A percentile compares a stretch with the other conserved stretches of the same genome.
Evolutionary conservation across 2,888 invertebrate genomes (phyloP).

Genomic region (Magallana nippona): DNA sequence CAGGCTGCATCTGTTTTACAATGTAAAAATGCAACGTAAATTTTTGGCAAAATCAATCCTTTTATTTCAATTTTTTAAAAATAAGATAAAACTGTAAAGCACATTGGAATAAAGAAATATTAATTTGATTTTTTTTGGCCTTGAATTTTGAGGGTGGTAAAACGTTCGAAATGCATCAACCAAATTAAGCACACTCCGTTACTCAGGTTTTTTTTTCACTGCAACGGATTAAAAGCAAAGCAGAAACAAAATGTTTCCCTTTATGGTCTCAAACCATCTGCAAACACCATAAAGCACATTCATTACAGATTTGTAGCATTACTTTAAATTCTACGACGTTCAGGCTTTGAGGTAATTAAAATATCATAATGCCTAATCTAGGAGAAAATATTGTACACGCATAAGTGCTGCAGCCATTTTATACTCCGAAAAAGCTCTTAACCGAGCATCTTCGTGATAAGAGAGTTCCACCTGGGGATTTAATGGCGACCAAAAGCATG

Average conservation of each 20-base stretch:
- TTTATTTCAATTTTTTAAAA: too few species aligned
- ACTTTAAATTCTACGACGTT: slow-evolving; percentile 10
- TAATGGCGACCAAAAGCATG: slow-evolving; percentile 26
- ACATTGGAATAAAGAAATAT: too few species aligned
- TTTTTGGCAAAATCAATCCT: too few species aligned
- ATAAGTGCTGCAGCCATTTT: slow-evolving; percentile 10
- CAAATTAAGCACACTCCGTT: too few species aligned
- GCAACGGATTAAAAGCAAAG: not conserved
- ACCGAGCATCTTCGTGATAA: not conserved
- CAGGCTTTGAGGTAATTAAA: slow-evolving; percentile 16
- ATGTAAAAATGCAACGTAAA: too few species aligned
- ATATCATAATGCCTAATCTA: slow-evolving; percentile 25
- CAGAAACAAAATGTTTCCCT: not conserved
- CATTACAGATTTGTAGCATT: not conserved
- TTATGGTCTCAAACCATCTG: slow-evolving; percentile 9
- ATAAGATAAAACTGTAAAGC: too few species aligned
- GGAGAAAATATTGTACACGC: slow-evolving; percentile 14
- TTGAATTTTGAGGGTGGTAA: too few species aligned
- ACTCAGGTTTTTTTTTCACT: too few species aligned
- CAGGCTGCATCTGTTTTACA: too few species aligned
- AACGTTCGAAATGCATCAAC: too few species aligned
- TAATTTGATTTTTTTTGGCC: too few species aligned
- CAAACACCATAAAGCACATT: not conserved
- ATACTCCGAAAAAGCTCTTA: slow-evolving; percentile 33
- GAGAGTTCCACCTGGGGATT: slow-evolving; percentile 19